These are phyloP conservation scores for Ellobius talpinus DNA, from an alignment of 2,113 vertebrate genomes.

Conservation along the genomic window DNA sequence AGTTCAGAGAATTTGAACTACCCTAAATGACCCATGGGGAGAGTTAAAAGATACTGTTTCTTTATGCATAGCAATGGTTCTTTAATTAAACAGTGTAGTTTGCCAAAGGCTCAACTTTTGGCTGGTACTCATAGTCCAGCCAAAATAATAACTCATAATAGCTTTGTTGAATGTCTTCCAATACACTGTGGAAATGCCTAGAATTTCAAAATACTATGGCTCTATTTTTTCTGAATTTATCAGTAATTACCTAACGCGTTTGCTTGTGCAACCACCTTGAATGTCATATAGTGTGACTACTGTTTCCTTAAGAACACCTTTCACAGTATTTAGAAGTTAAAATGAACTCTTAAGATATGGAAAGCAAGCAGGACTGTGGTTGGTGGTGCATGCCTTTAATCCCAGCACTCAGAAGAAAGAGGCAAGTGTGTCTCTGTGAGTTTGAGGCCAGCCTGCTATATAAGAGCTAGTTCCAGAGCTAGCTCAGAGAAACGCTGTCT, in stretches of 20 bases:
- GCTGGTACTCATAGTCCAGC: conserved; percentile 57
- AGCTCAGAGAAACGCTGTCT: too few relatives aligned
- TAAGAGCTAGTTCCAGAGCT: too few relatives aligned
- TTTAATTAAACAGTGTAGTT: conserved; percentile 55
- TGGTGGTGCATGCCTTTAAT: too few relatives aligned
- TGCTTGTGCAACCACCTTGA: conserved; percentile 60
- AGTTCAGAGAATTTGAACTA: neutral
- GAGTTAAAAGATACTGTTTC: conserved; percentile 11
- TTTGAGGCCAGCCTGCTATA: too few relatives aligned
- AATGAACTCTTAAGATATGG: conserved; percentile 26
- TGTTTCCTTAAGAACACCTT: conserved; percentile 22
- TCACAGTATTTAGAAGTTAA: conserved; percentile 34
- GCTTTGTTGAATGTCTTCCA: conserved; percentile 85
- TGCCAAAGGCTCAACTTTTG: conserved; percentile 72
- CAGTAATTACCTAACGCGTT: conserved; percentile 77
- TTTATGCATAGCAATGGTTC: conserved; percentile 61
- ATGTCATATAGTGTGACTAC: neutral
- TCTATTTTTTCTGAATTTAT: conserved; percentile 68
- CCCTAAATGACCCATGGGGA: conserved; percentile 12
- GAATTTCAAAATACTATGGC: conserved; percentile 72
- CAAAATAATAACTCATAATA: conserved; percentile 84
- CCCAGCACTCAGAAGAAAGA: too few relatives aligned
- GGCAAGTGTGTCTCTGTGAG: too few relatives aligned
- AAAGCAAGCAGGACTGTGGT: neutral
- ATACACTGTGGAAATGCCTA: conserved; percentile 78